phyloP scores from a whole-genome alignment of 2,888 invertebrate species.

The Gastracanthus pulcherrimus region DNA sequence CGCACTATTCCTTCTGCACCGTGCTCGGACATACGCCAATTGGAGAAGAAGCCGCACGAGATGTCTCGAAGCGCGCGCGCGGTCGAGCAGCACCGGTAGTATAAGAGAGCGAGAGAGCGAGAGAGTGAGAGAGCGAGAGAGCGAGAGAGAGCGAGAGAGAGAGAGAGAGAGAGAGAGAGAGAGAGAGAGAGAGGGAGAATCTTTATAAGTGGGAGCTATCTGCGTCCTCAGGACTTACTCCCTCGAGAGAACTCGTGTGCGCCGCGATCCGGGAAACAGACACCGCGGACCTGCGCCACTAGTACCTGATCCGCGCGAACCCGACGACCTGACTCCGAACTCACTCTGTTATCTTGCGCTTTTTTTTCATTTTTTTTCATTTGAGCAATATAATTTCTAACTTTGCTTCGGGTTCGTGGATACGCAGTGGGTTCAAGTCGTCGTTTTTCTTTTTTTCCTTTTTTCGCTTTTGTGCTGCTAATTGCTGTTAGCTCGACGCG shows the following conservation, averaged over 20 bases:
- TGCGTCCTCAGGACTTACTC: slow-evolving; percentile 77
- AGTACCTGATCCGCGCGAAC: too few species aligned
- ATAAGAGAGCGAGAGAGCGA: not conserved
- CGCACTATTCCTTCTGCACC: slow-evolving; percentile 69
- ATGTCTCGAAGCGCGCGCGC: not conserved
- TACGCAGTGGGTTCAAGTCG: slow-evolving; percentile 36
- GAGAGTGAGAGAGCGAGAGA: slow-evolving; percentile 26
- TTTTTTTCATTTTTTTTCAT: not conserved
- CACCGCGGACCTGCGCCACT: not conserved
- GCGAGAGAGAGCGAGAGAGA: too few species aligned
- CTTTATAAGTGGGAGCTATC: slow-evolving; percentile 78
- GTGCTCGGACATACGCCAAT: slow-evolving; percentile 71
- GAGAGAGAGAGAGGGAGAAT: slow-evolving; percentile 63
- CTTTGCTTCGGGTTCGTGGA: slow-evolving; percentile 68
- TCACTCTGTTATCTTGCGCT: too few species aligned
- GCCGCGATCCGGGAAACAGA: slow-evolving; percentile 63
- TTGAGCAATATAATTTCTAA: not conserved
- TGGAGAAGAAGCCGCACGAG: slow-evolving; percentile 68
- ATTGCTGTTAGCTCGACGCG: too few species aligned
- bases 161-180: slow-evolving; percentile 26
- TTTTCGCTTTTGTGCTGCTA: not conserved
- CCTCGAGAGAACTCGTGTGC: slow-evolving; percentile 73
- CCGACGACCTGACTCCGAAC: too few species aligned
- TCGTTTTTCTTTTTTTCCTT: not conserved
- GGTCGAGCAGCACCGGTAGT: not conserved